phyloP scores from a whole-genome alignment of 1,140 invertebrate genomes.

The Uloborus diversus region DNA sequence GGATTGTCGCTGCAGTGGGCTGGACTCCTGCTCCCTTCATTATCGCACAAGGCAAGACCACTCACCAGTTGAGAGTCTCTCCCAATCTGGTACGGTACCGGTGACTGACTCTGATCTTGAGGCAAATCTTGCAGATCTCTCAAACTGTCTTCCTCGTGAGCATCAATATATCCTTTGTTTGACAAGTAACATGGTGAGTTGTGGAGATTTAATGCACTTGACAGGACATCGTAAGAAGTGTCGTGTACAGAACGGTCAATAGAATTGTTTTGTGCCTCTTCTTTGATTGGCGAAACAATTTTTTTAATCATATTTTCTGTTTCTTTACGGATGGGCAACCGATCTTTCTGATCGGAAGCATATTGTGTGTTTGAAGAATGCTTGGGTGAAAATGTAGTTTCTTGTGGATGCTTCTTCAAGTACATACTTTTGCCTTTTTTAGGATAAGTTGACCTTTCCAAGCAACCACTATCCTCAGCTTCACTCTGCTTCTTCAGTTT shows the following conservation, averaged over 20 bases:
- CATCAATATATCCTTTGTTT: constrained; percentile 30
- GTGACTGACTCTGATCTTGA: constrained; percentile 3
- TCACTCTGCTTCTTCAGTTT: constrained; percentile 55
- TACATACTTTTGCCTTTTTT: constrained; percentile 9
- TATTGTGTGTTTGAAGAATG: not conserved
- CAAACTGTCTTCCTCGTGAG: constrained; percentile 45
- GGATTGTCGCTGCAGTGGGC: constrained; percentile 53
- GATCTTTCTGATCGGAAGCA: constrained; percentile 9
- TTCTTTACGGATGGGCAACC: not conserved
- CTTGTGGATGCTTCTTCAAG: not conserved
- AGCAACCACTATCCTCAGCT: constrained; percentile 11
- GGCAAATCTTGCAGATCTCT: constrained; percentile 47
- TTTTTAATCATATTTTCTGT: constrained; percentile 21
- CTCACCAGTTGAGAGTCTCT: constrained; percentile 22
- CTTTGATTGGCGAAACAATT: constrained; percentile 47
- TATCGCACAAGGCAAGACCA: constrained; percentile 15
- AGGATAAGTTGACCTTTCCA: constrained; percentile 48
- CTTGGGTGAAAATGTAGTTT: constrained; percentile 3
- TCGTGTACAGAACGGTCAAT: constrained; percentile 24
- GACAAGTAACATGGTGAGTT: constrained; percentile 10
- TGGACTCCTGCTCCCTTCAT: constrained; percentile 37
- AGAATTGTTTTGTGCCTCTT: constrained; percentile 26
- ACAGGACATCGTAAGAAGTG: constrained; percentile 11
- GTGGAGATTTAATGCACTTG: constrained; percentile 7
- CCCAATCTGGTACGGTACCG: not conserved